Base-by-base conservation (phyloP, 1,140 invertebrate species). In the Cotesia glomerata region DNA sequence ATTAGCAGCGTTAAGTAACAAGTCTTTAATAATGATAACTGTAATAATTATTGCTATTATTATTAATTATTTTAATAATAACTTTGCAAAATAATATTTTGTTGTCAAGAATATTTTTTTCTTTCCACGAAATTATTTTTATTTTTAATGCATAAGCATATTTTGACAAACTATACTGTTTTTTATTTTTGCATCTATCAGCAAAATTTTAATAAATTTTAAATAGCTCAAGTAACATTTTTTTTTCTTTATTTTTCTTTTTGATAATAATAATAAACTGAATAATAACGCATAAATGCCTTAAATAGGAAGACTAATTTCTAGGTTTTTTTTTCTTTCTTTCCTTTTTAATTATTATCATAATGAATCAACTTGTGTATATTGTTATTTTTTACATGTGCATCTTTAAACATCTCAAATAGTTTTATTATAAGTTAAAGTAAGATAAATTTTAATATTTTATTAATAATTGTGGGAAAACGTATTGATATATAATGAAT, bases 231-330 rank as follows among this genome's bases (percentile, higher is more conserved):
- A 34, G 32, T 61, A 32, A 61, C 59, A 26, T 61, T 61, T 26
- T 45, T 45, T 45, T 45, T 3, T 45, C 7, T 45, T 45, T 45
- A 45, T 45, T 45, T 45, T 45, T 45, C 7, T 45, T 45, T 45
- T 45, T 9, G 39, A 32, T 32, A 61, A 61, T 61, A 13, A 61
- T 61, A 18, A 35, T 56, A 45, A 14, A 35, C 32, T 18, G 59
- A 61, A 26, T 61, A 61, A 32, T 61, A 61, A 61, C 32, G 32
- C 35, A 63, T 35, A 63, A 35, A 63, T 63, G n/a, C 7, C 26
- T n/a, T 35, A 63, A 39, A 36, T 13, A n/a, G 61, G 61, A 63
- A 63, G 61, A 63, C 61, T 63, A 63, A 63, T 63, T 63, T 39
- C 35, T 63, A 63, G 14, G 5, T 26, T 59, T 63, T 63, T 63